Base-by-base conservation (phyloP, 2,888 invertebrate genomes). In the Meganola albula region DNA sequence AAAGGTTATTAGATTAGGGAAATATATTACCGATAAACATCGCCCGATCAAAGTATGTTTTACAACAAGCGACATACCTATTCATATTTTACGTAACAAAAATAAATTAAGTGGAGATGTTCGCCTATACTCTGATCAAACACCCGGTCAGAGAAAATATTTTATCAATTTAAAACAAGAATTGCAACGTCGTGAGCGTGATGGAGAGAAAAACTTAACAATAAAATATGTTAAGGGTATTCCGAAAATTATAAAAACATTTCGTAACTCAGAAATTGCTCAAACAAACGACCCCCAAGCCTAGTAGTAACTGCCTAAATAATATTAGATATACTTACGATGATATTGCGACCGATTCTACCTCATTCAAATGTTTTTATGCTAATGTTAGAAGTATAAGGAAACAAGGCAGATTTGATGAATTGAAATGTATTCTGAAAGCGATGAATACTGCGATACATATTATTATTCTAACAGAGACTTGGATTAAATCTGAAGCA, bases 201-300 rank as follows among this genome's bases (percentile, higher is more conserved):
- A 16, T n/a, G 35, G 35, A 12, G 35, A 35, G 11, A 21, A 4
- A 7, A 8, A 22, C 6, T 14, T 33, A n/a, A 33, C 16, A 1
- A 33, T 27, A 16, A 33, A 33, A 24, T 33, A 33, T n/a, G 24
- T 23, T 2, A 30, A 30, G 6, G 30, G 30, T 2, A 27, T 10
- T 18, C 35, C 35, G 9, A 29, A 24, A 6, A 31, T 31, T 20
- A 16, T 29, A 13, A 13, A 34, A 12, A 21, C 1, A 2, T 2
- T 8, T 4, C 34, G 30, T 29, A 34, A 34, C 29, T 29, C 34
- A 29, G 2, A n/a, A n/a, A n/a, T n/a, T n/a, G n/a, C n/a, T n/a
- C n/a, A n/a, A n/a, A n/a, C n/a, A n/a, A n/a, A n/a, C n/a, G n/a
- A n/a, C n/a, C n/a, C n/a, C n/a, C n/a, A n/a, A n/a, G n/a, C n/a